Evolutionary conservation across 35 echinoderm and acorn worm species (phyloP), one percentile per base, ranked within the genome.

Genomic region (Stichopus chloronotus): DNA sequence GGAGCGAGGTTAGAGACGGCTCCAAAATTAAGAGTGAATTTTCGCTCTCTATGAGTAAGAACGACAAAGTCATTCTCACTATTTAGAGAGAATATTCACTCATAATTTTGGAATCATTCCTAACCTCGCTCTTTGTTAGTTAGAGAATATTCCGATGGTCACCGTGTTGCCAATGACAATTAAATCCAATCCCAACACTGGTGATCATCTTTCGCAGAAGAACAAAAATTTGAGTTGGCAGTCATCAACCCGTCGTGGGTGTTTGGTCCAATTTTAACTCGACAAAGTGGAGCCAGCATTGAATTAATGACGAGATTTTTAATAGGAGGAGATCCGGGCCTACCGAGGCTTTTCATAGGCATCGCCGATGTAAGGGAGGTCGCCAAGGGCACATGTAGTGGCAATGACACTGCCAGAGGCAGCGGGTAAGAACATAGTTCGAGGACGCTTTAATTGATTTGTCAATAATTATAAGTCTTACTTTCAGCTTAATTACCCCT

Each of bases 221-320:
- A 94, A 21, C n/a, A 81, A 58, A 94, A 95, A 58, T 95, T 98
- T 95, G 96, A 98, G 74, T 53, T 98, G 53, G 94, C 90, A 61
- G 91, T 86, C 10, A 94, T 98, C 58, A 98, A 98, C 83, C 96
- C 96, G 63, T 76, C 68, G 5, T 92, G 83, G 61, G 94, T 98
- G 19, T n/a, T 98, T 19, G 96, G 96, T 74, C 96, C 96, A 61
- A 63, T 95, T 25, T 55, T 98, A 19, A 94, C 92, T n/a, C 92
- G 79, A 22, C 84, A 72, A 54, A 56, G 56, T 23, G 85, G 94
- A 57, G 94, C 94, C 58, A 95, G 94, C 25, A 87, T 92, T 53
- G 92, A 94, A 9, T 24, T 98, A 6, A 30, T 95, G 8, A 90
- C 68, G 9, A 91, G 92, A 56, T 88, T 98, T 52, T 54, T 98